These are phyloP conservation scores for Ricordea florida DNA, from an alignment of 92 coral and sea anemone genomes.

Conservation along the genomic window DNA sequence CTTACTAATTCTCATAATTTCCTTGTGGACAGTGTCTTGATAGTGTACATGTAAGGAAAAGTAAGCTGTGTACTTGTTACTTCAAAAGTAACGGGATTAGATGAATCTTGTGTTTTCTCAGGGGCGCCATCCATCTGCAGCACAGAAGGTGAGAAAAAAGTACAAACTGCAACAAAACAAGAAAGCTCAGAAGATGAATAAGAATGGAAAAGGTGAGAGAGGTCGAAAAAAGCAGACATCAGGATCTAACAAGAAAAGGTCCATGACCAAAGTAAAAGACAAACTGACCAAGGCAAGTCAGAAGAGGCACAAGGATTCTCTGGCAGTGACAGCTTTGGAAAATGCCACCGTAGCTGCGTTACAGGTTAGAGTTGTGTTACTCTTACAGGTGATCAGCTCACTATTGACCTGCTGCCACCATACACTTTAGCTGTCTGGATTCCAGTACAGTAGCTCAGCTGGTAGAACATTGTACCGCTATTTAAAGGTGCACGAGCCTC, in stretches of 20 bases:
- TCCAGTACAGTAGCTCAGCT: no score
- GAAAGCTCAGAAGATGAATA: constrained; percentile 68
- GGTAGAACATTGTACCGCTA: no score
- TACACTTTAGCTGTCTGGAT: no score
- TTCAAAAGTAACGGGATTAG: no score
- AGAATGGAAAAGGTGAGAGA: constrained; percentile 62
- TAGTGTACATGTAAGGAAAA: no score
- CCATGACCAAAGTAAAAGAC: constrained; percentile 64
- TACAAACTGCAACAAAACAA: constrained; percentile 79
- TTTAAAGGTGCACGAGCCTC: no score
- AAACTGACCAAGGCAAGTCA: constrained; percentile 55
- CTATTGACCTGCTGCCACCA: no score
- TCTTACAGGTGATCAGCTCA: no score
- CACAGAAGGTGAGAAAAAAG: constrained; percentile 78
- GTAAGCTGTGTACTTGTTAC: no score
- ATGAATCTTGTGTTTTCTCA: background rate
- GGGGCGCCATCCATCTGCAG: constrained; percentile 72
- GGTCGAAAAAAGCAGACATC: constrained; percentile 61
- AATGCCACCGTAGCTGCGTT: constrained; percentile 89
- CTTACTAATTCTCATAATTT: no score
- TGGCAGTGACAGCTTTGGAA: constrained; percentile 90
- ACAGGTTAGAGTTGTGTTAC: constrained; percentile 44
- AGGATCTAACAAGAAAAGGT: constrained; percentile 33
- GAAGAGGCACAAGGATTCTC: constrained; percentile 35
- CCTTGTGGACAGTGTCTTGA: no score